phyloP scores from a whole-genome alignment of 2,888 invertebrate genomes.

The Pheosia tremula region DNA sequence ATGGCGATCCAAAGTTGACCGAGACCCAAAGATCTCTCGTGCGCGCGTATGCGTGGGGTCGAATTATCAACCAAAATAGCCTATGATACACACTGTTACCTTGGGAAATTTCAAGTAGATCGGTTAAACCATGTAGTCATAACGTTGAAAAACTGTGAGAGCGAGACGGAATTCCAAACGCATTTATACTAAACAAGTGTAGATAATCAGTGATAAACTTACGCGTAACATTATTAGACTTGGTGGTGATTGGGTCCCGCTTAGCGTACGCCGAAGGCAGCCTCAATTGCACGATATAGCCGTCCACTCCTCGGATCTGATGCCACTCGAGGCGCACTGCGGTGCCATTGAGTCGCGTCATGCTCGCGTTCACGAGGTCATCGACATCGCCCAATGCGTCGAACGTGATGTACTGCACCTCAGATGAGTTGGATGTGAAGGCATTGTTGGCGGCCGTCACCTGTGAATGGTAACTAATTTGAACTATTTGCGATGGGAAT shows the following conservation, averaged over 20 bases:
- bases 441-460: conserved; percentile 87
- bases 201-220: conserved; percentile 34
- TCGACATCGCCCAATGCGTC: conserved; percentile 87
- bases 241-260: conserved; percentile 68
- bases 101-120: too few species aligned
- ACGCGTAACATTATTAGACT: conserved; percentile 75
- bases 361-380: conserved; percentile 82
- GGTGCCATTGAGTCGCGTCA: conserved; percentile 75
- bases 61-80: too few species aligned
- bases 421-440: conserved; percentile 85
- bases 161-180: too few species aligned
- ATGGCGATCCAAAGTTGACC: too few species aligned
- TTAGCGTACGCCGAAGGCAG: conserved; percentile 83
- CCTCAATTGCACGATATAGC: conserved; percentile 82
- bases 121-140: too few species aligned
- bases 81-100: too few species aligned
- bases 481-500: too few species aligned
- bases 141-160: too few species aligned
- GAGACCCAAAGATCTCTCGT: too few species aligned
- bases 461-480: conserved; percentile 54
- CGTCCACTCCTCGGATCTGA: conserved; percentile 81
- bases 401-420: conserved; percentile 84
- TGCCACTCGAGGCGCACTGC: conserved; percentile 86
- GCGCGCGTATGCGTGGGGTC: too few species aligned
- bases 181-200: too few species aligned